A percentile compares a stretch with the other conserved stretches of the same genome.
These are phyloP conservation scores for Lagopus muta DNA, from an alignment of 2,113 vertebrate species.

Conservation along the genomic window DNA sequence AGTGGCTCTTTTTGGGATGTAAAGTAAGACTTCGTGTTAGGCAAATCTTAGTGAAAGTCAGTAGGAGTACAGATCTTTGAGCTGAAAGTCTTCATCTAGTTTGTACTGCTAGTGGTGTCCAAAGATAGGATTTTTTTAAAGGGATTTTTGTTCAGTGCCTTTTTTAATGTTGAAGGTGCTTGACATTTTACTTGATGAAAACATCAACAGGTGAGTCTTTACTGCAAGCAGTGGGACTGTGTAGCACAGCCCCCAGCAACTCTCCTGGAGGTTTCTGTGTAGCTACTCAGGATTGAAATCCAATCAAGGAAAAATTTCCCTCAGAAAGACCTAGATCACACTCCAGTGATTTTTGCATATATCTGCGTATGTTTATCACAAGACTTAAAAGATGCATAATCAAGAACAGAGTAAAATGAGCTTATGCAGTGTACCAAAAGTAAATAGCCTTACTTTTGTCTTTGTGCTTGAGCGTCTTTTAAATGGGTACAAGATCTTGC, in stretches of 20 bases:
- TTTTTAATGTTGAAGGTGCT: background rate
- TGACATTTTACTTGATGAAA: background rate
- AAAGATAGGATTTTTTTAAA: background rate
- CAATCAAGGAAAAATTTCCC: background rate
- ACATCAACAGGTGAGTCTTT: background rate
- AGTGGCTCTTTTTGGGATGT: background rate
- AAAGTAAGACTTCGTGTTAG: background rate
- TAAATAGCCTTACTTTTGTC: rapidly evolving
- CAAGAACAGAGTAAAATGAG: background rate
- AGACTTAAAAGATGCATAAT: rapidly evolving
- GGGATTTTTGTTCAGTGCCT: background rate
- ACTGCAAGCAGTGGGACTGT: background rate
- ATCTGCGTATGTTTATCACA: background rate
- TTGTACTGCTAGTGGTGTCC: background rate
- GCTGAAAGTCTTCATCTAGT: background rate
- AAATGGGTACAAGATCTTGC: background rate
- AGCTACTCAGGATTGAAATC: background rate
- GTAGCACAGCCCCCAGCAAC: background rate
- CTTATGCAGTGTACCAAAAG: background rate
- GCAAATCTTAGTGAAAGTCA: background rate
- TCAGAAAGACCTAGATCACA: background rate
- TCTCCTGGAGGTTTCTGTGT: background rate
- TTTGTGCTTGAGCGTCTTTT: background rate
- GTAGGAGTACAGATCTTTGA: background rate
- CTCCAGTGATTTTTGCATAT: background rate